A percentile compares a stretch with the other conserved stretches of the same genome.
Conservation (phyloP, 2,888 invertebrate genomes). For the Microctonus brassicae region DNA sequence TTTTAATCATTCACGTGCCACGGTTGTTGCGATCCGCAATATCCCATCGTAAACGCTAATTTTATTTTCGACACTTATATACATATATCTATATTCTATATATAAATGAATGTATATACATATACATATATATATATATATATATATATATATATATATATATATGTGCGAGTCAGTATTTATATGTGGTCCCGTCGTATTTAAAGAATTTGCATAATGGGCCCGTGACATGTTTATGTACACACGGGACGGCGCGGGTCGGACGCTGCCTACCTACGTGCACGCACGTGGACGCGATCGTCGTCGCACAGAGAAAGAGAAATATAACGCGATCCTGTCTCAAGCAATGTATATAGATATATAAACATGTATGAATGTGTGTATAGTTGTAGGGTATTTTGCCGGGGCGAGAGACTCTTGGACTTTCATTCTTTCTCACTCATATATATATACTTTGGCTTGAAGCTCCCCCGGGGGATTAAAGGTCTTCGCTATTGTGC, state of each 20-base stretch:
- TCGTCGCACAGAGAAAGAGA: slow-evolving; percentile 40
- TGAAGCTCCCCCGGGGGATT: slow-evolving; percentile 52
- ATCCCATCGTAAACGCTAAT: slow-evolving; percentile 57
- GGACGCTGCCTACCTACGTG: slow-evolving; percentile 48
- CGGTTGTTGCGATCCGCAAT: slow-evolving; percentile 1
- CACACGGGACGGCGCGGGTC: slow-evolving; percentile 48
- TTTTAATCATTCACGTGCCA: neutral
- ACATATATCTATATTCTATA: no score
- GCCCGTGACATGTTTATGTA: slow-evolving; percentile 67
- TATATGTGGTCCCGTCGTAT: slow-evolving; percentile 65
- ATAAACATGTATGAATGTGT: slow-evolving; percentile 9
- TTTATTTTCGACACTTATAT: slow-evolving; percentile 67
- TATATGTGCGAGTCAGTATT: slow-evolving; percentile 40
- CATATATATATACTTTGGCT: slow-evolving; percentile 15
- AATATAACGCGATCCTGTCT: slow-evolving; percentile 54
- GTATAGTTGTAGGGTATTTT: slow-evolving; percentile 13
- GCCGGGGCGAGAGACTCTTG: slow-evolving; percentile 5
- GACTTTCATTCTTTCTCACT: slow-evolving; percentile 3
- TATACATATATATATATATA: no score
- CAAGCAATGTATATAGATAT: slow-evolving; percentile 7
- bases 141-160: no score
- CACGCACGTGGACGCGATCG: slow-evolving; percentile 48
- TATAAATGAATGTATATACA: no score
- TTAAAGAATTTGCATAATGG: slow-evolving; percentile 69
- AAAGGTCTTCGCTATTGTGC: slow-evolving; percentile 63